These are phyloP conservation scores for Rhabditoides inermis DNA, from an alignment of 2,888 invertebrate genomes.

Conservation along the genomic window DNA sequence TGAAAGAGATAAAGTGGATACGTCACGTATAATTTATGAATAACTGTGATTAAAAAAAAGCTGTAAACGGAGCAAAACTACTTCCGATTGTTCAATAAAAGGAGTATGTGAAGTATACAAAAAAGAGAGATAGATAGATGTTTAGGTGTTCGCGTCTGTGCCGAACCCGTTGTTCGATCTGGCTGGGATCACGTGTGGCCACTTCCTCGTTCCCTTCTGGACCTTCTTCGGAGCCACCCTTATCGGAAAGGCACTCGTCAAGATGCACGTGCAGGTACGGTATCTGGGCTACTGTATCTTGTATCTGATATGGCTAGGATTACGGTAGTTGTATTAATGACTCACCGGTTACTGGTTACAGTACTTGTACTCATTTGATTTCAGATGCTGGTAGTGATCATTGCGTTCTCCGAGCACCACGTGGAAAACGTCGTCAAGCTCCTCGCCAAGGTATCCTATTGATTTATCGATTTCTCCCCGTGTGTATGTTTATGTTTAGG, in stretches of 20 bases:
- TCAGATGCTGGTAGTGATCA: conserved; percentile 80
- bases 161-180: conserved; percentile 99
- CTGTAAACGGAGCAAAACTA: too few species aligned
- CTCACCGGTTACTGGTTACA: too few species aligned
- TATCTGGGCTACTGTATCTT: not conserved
- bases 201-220: conserved; percentile 97
- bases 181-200: conserved; percentile 64
- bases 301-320: not conserved
- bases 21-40: too few species aligned
- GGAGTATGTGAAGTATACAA: too few species aligned
- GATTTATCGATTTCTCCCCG: too few species aligned
- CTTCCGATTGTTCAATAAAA: too few species aligned
- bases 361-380: conserved; percentile 8
- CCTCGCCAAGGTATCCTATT: conserved; percentile 14
- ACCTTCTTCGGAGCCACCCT: conserved; percentile 98
- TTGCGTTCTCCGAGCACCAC: conserved; percentile 86
- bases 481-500: too few species aligned
- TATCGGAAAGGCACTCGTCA: conserved; percentile 61
- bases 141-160: conserved; percentile 60
- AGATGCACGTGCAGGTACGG: conserved; percentile 51
- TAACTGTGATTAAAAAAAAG: too few species aligned
- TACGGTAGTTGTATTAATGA: too few species aligned
- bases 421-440: conserved; percentile 62
- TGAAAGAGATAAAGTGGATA: too few species aligned
- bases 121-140: too few species aligned